Percentiles rank a stretch among this genome's conserved stretches.
These are phyloP conservation scores for Potorous gilbertii DNA, from an alignment of 2,797 vertebrate species.

Conservation along the genomic window DNA sequence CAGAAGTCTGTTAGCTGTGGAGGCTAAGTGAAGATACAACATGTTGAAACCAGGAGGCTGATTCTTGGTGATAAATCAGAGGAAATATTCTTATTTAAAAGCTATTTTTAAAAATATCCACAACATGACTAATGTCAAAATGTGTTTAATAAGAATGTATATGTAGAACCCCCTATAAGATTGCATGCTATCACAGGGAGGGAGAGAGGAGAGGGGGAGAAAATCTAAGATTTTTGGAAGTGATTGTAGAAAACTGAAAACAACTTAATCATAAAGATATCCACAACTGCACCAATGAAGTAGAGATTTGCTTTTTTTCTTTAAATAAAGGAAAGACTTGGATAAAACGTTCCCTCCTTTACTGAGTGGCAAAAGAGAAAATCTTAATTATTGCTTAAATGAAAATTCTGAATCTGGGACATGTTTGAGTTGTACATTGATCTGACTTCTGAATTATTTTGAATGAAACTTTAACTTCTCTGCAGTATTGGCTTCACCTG, in stretches of 20 bases:
- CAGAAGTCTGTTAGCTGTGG: constrained; percentile 9
- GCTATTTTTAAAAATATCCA: background rate
- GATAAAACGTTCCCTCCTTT: background rate
- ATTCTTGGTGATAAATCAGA: constrained; percentile 4
- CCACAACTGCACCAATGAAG: background rate
- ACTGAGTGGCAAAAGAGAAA: background rate
- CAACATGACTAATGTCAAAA: background rate
- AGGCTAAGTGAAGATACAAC: constrained; percentile 11
- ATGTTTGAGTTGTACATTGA: background rate
- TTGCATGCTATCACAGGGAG: too few species aligned
- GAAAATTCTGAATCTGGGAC: background rate
- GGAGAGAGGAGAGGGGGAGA: too few species aligned
- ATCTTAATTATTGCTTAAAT: background rate
- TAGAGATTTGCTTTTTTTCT: background rate
- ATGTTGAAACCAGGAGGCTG: constrained; percentile 5
- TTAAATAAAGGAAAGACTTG: background rate
- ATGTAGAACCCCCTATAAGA: too few species aligned
- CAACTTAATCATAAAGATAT: background rate
- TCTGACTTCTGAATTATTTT: background rate
- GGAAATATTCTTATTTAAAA: constrained; percentile 17
- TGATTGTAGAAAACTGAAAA: too few species aligned
- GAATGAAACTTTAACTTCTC: background rate
- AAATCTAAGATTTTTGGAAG: too few species aligned
- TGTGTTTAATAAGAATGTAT: too few species aligned
- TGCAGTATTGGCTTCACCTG: background rate